Evolutionary conservation across 2,113 vertebrate species (phyloP).

Genomic region (Centrocercus urophasianus): DNA sequence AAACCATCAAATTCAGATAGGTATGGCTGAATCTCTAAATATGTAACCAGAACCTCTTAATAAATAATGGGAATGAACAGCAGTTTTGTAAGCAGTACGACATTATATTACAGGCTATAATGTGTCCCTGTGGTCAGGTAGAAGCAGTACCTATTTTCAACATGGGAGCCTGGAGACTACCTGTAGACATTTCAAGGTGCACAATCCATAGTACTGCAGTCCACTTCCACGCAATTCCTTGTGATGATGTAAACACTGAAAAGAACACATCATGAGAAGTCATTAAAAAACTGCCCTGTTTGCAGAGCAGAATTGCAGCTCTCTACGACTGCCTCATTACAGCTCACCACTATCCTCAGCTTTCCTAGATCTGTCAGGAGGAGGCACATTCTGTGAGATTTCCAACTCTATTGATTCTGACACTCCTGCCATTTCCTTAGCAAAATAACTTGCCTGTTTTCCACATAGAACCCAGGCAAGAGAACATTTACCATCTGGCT

Average conservation of each 20-base stretch:
- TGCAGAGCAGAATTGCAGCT: neutral
- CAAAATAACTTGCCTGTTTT: constrained; percentile 23
- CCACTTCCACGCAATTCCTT: neutral
- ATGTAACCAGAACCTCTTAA: neutral
- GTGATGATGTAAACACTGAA: neutral
- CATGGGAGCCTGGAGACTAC: rapidly evolving
- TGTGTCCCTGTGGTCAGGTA: rapidly evolving
- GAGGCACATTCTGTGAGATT: neutral
- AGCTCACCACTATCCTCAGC: neutral
- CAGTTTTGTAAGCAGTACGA: neutral
- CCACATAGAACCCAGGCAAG: constrained; percentile 1
- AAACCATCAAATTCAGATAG: neutral
- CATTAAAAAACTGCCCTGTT: neutral
- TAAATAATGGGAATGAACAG: neutral
- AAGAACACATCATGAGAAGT: neutral
- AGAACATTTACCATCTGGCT: constrained; percentile 51
- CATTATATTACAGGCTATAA: rapidly evolving
- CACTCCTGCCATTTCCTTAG: constrained; percentile 32
- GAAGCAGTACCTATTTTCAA: rapidly evolving
- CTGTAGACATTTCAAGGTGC: rapidly evolving
- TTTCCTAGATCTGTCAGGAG: constrained; percentile 16
- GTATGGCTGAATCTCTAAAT: rapidly evolving
- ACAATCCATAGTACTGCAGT: neutral
- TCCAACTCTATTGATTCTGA: constrained; percentile 42
- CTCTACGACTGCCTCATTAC: neutral